These are phyloP conservation scores for Episyrphus balteatus DNA, from an alignment of 1,140 invertebrate genomes.

Conservation along the genomic window DNA sequence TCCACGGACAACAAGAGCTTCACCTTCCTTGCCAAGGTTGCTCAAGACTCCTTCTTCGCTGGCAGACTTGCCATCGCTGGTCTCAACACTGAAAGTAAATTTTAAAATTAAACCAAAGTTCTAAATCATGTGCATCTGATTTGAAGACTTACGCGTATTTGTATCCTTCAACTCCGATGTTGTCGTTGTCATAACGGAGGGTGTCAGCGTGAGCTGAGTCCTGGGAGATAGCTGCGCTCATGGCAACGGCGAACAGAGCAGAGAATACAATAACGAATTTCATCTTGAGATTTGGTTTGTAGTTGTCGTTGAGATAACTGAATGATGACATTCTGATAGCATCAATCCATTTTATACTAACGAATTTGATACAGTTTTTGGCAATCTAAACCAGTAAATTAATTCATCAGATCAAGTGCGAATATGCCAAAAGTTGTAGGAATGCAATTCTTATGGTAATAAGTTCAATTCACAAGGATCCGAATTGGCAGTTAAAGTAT, in stretches of 20 bases:
- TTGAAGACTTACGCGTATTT: slow-evolving; percentile 37
- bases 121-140: not conserved
- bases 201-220: slow-evolving; percentile 31
- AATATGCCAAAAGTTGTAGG: no score
- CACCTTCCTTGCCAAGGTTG: slow-evolving; percentile 44
- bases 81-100: slow-evolving; percentile 44
- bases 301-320: not conserved
- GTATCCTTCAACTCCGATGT: slow-evolving; percentile 40
- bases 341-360: no score
- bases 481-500: no score
- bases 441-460: no score
- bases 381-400: no score
- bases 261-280: slow-evolving; percentile 12
- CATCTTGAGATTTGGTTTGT: slow-evolving; percentile 14
- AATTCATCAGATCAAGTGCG: no score
- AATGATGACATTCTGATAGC: no score
- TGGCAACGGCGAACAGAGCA: slow-evolving; percentile 11
- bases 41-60: slow-evolving; percentile 50
- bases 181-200: slow-evolving; percentile 35
- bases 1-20: slow-evolving; percentile 47
- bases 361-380: no score
- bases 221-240: slow-evolving; percentile 23
- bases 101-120: slow-evolving; percentile 7
- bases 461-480: no score
- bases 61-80: slow-evolving; percentile 52